A percentile compares a stretch with the other conserved stretches of the same genome.
These are phyloP conservation scores for Eretmochelys imbricata DNA, from an alignment of 2,113 vertebrate genomes.

Conservation along the genomic window DNA sequence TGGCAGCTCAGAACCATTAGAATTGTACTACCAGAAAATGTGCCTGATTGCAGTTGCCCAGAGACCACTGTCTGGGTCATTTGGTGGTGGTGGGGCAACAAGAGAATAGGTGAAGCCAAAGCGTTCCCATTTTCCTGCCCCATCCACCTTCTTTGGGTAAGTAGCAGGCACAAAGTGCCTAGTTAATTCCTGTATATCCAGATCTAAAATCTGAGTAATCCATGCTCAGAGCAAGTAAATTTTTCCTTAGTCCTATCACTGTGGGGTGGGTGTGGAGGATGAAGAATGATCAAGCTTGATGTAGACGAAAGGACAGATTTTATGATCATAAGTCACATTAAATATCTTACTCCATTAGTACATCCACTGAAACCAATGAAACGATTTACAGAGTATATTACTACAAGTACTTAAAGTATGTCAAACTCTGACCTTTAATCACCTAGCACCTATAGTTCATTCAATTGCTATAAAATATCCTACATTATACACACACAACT, in stretches of 20 bases:
- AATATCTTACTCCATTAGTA: neutral
- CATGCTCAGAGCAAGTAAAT: neutral
- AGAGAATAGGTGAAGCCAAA: too few relatives aligned
- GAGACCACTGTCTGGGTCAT: too few relatives aligned
- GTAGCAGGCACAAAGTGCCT: neutral
- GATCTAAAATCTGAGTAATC: neutral
- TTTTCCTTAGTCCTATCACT: too few relatives aligned
- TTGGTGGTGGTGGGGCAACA: too few relatives aligned
- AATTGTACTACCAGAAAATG: too few relatives aligned
- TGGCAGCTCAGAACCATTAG: too few relatives aligned
- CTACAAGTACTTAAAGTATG: neutral
- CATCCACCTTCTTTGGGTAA: neutral
- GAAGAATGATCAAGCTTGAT: too few relatives aligned
- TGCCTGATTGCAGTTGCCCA: too few relatives aligned
- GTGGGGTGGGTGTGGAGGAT: neutral
- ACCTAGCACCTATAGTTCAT: neutral
- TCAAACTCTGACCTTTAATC: neutral
- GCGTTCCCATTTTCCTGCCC: too few relatives aligned
- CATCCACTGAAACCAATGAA: neutral
- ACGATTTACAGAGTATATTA: neutral
- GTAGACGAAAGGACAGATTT: neutral
- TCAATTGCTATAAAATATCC: neutral
- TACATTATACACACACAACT: too few relatives aligned
- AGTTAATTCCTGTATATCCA: neutral
- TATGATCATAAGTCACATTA: neutral